A percentile compares a stretch with the other conserved stretches of the same genome.
Conservation (phyloP, 2,797 vertebrate species). For the Pseudochirops cupreus region DNA sequence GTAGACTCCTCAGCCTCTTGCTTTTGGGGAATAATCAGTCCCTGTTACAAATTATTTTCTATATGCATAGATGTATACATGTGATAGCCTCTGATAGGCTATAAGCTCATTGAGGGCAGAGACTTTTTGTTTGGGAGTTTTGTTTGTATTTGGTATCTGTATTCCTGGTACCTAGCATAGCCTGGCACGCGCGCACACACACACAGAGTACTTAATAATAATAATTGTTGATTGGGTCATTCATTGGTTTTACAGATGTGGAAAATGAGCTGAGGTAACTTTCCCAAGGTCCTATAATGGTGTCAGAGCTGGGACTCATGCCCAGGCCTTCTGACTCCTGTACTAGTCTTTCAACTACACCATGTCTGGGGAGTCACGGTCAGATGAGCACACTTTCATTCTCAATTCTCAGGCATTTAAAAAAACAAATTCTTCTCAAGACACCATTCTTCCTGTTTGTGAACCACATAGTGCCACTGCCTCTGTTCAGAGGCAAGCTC, state of each 20-base stretch:
- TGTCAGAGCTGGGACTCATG: background rate
- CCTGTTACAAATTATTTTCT: background rate
- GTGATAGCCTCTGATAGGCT: background rate
- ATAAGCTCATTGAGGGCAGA: background rate
- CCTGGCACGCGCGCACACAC: no score
- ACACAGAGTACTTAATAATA: background rate
- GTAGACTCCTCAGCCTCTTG: background rate
- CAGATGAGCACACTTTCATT: constrained; percentile 2
- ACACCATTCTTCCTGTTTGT: background rate
- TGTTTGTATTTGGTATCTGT: background rate
- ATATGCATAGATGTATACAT: background rate
- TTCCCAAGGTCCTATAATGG: background rate
- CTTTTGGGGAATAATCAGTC: background rate
- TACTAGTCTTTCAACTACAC: background rate
- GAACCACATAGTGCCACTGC: background rate
- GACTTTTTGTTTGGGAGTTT: background rate
- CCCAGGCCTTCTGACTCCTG: background rate
- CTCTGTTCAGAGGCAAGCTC: background rate
- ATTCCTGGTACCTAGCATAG: background rate
- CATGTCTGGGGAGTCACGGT: background rate
- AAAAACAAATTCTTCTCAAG: background rate
- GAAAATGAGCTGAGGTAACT: background rate
- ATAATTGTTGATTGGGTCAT: background rate
- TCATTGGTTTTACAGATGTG: background rate
- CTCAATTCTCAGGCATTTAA: constrained; percentile 11